Percentiles rank a stretch among this genome's conserved stretches.
Conservation (phyloP, 1,140 invertebrate species). For the Globodera rostochiensis region DNA sequence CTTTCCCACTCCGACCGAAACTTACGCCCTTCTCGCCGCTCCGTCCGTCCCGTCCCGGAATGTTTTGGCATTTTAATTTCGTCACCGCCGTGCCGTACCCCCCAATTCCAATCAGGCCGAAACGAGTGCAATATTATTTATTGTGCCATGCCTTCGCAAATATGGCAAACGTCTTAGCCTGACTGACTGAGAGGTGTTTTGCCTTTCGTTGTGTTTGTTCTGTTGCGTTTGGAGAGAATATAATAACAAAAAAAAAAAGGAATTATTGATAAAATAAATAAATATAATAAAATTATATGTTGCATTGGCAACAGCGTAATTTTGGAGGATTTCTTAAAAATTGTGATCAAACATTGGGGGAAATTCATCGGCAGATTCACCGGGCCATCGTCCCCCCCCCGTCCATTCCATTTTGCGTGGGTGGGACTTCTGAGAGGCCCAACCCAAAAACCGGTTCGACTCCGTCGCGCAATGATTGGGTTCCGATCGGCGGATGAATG, state of each 20-base stretch:
- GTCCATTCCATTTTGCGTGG: neutral
- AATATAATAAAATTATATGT: neutral
- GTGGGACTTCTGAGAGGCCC: neutral
- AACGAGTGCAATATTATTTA: conserved; percentile 32
- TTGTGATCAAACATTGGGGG: neutral
- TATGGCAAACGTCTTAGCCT: conserved; percentile 29
- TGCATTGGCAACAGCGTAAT: neutral
- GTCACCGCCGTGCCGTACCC: neutral
- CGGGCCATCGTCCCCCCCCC: too few relatives aligned
- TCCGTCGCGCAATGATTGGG: neutral
- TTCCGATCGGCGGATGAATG: neutral
- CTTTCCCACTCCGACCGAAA: neutral
- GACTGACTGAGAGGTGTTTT: neutral
- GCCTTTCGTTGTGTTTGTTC: too few relatives aligned
- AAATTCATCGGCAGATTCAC: neutral
- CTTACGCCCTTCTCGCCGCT: neutral
- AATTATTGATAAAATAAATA: neutral
- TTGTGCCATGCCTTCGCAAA: neutral
- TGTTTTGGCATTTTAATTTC: neutral
- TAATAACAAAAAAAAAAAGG: too few relatives aligned
- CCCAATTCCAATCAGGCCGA: conserved; percentile 22
- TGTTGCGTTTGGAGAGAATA: too few relatives aligned
- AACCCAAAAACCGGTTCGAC: neutral
- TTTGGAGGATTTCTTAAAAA: neutral
- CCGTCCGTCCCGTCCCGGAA: too few relatives aligned